Evolutionary conservation across 2,797 vertebrate genomes (phyloP), one percentile per base, ranked within the genome.

Genomic region (Lemur catta): DNA sequence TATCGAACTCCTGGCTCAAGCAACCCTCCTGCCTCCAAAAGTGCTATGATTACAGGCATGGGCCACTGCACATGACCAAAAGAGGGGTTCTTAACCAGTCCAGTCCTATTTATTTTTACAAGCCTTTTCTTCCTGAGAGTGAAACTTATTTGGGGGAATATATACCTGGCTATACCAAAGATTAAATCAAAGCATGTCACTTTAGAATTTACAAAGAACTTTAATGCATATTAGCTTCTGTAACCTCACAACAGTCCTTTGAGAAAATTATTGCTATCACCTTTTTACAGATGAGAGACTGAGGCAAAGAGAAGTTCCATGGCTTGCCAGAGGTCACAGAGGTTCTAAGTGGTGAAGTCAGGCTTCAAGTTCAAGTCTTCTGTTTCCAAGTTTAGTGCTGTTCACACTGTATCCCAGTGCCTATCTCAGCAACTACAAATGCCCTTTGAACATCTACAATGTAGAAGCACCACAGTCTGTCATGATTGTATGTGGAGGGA

Each of bases 161-260:
- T 14, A 75, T 9, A n/a, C 43, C 48, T 87, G 50, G n/a, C 57
- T 30, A 89, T 20, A n/a, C 26, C 38, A 52, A 93, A 90, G 26
- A 80, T 48, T 76, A 91, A 50, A 94, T 84, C 69, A 74, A 67
- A 84, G 30, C 4, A 4, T 48, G 17, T 35, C 38, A 59, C 69
- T 84, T 92, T 28, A 93, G 52, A 78, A 85, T 94, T 91, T 79
- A 59, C 46, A 78, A 84, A 91, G 43, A 93, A 65, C 2, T 17
- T 84, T 48, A 57, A 12, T 2, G 30, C 35, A 71, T 57, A 63
- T 57, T 86, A 69, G 28, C 24, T 30, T 78, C 50, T 91, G 7
- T 61, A 91, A 78, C 18, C 28, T 52, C 50, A 82, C n/a, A 93
- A 74, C 35, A 78, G 28, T 50, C 74, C 52, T 81, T 69, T 61